A percentile compares a stretch with the other conserved stretches of the same genome.
phyloP scores from a whole-genome alignment of 2,888 invertebrate genomes.

The Zelleria hepariella region DNA sequence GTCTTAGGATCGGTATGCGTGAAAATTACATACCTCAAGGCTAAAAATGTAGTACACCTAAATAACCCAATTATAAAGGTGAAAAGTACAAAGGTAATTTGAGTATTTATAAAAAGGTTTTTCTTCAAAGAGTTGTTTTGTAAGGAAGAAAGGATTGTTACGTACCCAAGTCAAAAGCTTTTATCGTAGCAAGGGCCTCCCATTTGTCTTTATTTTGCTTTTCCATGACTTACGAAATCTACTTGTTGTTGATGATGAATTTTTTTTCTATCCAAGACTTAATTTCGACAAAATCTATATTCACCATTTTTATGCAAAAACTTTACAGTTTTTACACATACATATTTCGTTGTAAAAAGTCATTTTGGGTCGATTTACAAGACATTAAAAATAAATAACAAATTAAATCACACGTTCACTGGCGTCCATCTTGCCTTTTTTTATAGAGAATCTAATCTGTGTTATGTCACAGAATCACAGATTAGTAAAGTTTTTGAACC shows the following conservation, averaged over 20 bases:
- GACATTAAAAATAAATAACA: background rate
- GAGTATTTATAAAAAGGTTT: too few species aligned
- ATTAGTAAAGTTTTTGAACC: too few species aligned
- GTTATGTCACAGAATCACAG: too few species aligned
- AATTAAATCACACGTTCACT: background rate
- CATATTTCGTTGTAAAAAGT: background rate
- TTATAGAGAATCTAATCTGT: too few species aligned
- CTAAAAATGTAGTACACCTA: too few species aligned
- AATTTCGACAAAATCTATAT: background rate
- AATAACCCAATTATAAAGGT: too few species aligned
- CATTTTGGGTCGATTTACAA: background rate
- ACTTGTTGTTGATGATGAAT: too few species aligned
- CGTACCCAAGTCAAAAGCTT: slow-evolving; percentile 61
- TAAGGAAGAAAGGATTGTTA: background rate
- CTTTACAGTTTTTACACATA: background rate
- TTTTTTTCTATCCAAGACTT: background rate
- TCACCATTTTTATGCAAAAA: background rate
- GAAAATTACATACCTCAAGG: background rate
- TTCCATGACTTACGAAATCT: background rate
- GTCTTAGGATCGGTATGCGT: background rate
- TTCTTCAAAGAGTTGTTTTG: background rate
- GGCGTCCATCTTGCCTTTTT: too few species aligned
- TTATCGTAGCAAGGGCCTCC: slow-evolving; percentile 56
- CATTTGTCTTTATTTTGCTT: slow-evolving; percentile 36
- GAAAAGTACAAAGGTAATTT: too few species aligned